Percentiles rank a stretch among this genome's conserved stretches.
These are phyloP conservation scores for Drosophila melanosoma DNA, from an alignment of 2,888 invertebrate species.

Conservation along the genomic window DNA sequence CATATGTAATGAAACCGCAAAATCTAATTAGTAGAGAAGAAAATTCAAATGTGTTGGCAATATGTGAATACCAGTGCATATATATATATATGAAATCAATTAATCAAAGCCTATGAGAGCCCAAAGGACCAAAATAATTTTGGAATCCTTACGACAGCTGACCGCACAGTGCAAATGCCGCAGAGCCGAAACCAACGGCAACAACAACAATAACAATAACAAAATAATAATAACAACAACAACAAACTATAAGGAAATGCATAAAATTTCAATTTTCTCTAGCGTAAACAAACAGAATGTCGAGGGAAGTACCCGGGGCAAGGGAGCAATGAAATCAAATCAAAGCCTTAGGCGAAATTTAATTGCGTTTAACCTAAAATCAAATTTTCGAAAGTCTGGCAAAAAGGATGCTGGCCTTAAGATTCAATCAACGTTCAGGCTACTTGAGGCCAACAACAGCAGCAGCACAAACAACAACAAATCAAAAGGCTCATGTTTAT, in stretches of 20 bases:
- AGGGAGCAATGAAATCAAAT: conserved; percentile 61
- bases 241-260: conserved; percentile 43
- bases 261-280: conserved; percentile 76
- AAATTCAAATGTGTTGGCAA: conserved; percentile 28
- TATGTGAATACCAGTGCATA: conserved; percentile 8
- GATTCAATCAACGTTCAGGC: conserved; percentile 74
- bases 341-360: conserved; percentile 73
- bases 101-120: conserved; percentile 68
- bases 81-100: conserved; percentile 51
- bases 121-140: conserved; percentile 58
- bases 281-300: conserved; percentile 62
- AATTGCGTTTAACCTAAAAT: conserved; percentile 81
- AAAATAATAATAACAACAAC: conserved; percentile 45
- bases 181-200: conserved; percentile 34
- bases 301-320: neutral
- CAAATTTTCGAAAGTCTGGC: conserved; percentile 66
- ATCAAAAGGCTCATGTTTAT: conserved; percentile 77
- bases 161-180: conserved; percentile 53
- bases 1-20: conserved; percentile 58
- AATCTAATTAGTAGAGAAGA: conserved; percentile 67
- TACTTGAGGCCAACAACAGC: conserved; percentile 50
- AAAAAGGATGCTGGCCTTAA: conserved; percentile 53
- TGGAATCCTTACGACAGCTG: conserved; percentile 66
- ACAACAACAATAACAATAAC: conserved; percentile 21
- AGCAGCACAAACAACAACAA: conserved; percentile 60